A percentile compares a stretch with the other conserved stretches of the same genome.
Evolutionary conservation across 2,888 invertebrate species (phyloP).

Genomic region (Pegoplata infirma): DNA sequence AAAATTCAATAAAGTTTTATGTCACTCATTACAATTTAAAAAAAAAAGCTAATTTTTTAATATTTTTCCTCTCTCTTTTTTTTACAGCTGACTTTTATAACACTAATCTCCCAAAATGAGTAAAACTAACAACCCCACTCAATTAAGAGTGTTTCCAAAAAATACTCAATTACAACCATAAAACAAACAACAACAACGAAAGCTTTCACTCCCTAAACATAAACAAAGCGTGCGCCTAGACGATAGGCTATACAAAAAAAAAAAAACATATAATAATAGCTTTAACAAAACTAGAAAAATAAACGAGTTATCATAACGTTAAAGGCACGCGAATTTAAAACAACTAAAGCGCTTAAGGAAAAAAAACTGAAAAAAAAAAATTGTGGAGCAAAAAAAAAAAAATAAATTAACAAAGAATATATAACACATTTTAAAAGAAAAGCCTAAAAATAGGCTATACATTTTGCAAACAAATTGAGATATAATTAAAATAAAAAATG

Average conservation of each 20-base stretch:
- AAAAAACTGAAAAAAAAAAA: slow-evolving; percentile 17
- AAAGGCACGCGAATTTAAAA: slow-evolving; percentile 57
- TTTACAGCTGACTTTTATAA: neutral
- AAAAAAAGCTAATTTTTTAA: neutral
- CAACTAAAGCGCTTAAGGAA: slow-evolving; percentile 27
- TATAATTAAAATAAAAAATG: neutral
- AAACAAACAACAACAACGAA: neutral
- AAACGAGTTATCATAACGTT: slow-evolving; percentile 61
- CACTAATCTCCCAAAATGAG: neutral
- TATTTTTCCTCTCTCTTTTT: neutral
- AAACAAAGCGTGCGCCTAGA: slow-evolving; percentile 61
- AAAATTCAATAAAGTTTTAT: no score
- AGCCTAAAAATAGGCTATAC: slow-evolving; percentile 46
- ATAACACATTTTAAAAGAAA: neutral
- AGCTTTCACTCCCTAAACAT: slow-evolving; percentile 23
- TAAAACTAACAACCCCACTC: neutral
- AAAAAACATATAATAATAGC: no score
- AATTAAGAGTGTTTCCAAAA: neutral
- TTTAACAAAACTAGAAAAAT: slow-evolving; percentile 59
- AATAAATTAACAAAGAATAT: neutral
- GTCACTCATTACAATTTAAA: no score
- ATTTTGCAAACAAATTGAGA: neutral
- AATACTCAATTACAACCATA: neutral
- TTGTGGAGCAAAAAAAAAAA: slow-evolving; percentile 35
- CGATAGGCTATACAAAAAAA: slow-evolving; percentile 49